Conservation (phyloP, 2,888 invertebrate genomes). For the Anarsia innoxiella region DNA sequence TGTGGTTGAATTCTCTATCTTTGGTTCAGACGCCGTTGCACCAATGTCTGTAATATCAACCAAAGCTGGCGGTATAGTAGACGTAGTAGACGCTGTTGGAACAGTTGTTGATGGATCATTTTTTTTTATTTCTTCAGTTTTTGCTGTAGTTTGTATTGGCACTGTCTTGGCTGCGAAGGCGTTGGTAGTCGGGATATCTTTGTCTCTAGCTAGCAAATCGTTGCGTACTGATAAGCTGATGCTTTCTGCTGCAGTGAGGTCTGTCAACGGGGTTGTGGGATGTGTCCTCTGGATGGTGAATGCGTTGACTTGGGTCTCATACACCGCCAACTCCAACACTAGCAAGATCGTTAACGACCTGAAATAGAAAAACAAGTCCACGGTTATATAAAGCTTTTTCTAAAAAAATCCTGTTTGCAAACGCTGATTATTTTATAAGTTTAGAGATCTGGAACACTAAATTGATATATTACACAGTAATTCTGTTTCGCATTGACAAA, state of each 20-base stretch:
- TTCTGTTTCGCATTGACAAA: too few species aligned
- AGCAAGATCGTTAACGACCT: conserved; percentile 49
- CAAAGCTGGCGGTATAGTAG: too few species aligned
- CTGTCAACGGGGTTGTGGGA: conserved; percentile 19
- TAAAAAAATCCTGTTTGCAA: too few species aligned
- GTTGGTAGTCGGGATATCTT: conserved; percentile 12
- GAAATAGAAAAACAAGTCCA: conserved; percentile 38
- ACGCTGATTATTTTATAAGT: too few species aligned
- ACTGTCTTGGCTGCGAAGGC: conserved; percentile 4
- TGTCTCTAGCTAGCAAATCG: conserved; percentile 24
- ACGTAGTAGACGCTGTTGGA: too few species aligned
- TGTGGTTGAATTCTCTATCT: too few species aligned
- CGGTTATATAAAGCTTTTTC: too few species aligned
- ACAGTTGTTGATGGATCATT: not conserved
- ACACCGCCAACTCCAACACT: conserved; percentile 35
- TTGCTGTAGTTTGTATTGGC: conserved; percentile 11
- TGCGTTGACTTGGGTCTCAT: conserved; percentile 34
- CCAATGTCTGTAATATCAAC: too few species aligned
- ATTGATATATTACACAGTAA: too few species aligned
- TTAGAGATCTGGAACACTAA: too few species aligned
- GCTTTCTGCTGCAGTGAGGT: conserved; percentile 35
- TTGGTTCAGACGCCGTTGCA: too few species aligned
- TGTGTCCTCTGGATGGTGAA: conserved; percentile 32
- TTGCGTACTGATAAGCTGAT: conserved; percentile 31
- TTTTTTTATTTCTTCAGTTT: conserved; percentile 12